Base-by-base conservation (phyloP, 1,140 invertebrate species). In the Drosophila cardini region DNA sequence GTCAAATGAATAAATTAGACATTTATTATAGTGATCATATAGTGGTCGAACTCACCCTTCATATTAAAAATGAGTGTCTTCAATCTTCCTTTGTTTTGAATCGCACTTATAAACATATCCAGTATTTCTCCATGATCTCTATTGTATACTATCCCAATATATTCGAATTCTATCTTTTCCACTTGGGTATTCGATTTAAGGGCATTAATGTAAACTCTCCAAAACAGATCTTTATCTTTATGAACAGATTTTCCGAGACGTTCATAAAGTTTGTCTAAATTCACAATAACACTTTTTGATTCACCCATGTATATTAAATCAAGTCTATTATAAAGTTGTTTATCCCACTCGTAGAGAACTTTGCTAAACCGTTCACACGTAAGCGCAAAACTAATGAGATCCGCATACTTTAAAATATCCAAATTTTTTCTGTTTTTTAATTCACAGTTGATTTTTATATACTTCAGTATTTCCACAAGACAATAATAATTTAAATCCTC, bases 371-470 rank as follows among this genome's bases (percentile, higher is more conserved):
- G 26, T 18, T 62, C 18, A 50, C 34, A 50, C 8, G n/a, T n/a
- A 13, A 62, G 18, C 9, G 45, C 43, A 30, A 30, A 50, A 21
- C 15, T 40, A 6, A 62, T 36, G 10, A 61, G 45, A 46, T 61
- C 58, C 2, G 15, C 5, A 16, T 61, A 61, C n/a, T 4, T 38
- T 10, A 5, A 3, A 21, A 13, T 61, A 21, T 45, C 10, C 8
- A 34, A 5, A 36, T 36, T 36, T 3, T 7, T 34, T 26, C 3
- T n/a, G 11, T 30, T n/a, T 6, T 34, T 26, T 13, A 21, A 26
- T 62, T 62, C 45, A 50, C 46, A 52, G 40, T 62, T 50, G 1
- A 4, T 62, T 40, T 21, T 26, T 38, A 61, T 50, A 0, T 61
- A 11, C 2, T 60, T 21, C 0, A 46, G 1, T 45, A 46, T 45